Percentiles rank a stretch among this genome's conserved stretches.
phyloP scores from a whole-genome alignment of 2,797 vertebrate genomes.

The Gouania willdenowi region DNA sequence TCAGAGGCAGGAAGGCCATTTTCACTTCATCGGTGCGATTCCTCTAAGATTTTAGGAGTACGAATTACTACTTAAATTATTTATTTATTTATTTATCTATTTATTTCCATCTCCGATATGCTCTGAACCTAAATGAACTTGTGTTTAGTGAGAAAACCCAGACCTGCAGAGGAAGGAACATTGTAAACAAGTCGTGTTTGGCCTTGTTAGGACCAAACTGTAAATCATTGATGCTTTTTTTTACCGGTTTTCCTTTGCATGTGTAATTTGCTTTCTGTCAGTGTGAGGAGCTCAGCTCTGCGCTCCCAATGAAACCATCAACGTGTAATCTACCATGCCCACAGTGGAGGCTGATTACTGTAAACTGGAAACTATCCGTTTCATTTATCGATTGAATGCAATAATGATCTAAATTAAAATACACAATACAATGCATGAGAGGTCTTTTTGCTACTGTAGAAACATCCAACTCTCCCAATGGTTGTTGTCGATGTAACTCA shows the following conservation, averaged over 20 bases:
- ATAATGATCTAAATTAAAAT: no score
- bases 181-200: constrained; percentile 36
- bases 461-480: no score
- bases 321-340: constrained; percentile 35
- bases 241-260: constrained; percentile 14
- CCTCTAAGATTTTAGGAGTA: constrained; percentile 33
- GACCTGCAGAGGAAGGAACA: constrained; percentile 22
- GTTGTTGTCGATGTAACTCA: no score
- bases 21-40: constrained; percentile 52
- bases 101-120: neutral
- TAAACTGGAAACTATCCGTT: no score
- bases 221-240: constrained; percentile 43
- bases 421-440: no score
- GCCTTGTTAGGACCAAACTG: constrained; percentile 39
- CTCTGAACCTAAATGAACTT: constrained; percentile 9
- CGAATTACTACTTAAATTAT: constrained; percentile 53
- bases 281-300: constrained; percentile 48
- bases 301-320: constrained; percentile 39
- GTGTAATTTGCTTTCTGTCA: constrained; percentile 45
- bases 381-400: no score
- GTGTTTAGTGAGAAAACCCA: constrained; percentile 30
- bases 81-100: constrained; percentile 8
- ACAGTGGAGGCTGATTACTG: no score
- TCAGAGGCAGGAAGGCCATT: constrained; percentile 34
- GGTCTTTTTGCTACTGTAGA: no score